Percentiles rank a stretch among this genome's conserved stretches.
These are phyloP conservation scores for Euphonia xanthogaster DNA, from an alignment of 2,797 vertebrate genomes.

Conservation along the genomic window DNA sequence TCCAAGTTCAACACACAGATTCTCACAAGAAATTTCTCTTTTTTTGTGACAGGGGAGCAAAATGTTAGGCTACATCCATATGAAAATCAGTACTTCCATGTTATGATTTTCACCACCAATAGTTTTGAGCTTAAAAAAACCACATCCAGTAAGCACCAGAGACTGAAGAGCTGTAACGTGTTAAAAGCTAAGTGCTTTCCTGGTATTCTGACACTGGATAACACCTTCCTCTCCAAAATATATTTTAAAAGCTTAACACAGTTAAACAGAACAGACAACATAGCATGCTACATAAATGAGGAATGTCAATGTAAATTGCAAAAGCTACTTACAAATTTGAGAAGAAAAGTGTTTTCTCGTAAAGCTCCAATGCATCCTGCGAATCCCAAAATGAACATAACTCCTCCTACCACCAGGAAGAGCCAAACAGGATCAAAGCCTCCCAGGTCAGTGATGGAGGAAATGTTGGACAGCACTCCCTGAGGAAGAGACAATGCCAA, in stretches of 20 bases:
- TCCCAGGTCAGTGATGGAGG: conserved; percentile 95
- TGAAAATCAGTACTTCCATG: background rate
- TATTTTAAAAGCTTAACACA: background rate
- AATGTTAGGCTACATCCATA: background rate
- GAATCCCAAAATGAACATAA: conserved; percentile 98
- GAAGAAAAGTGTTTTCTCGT: conserved; percentile 94
- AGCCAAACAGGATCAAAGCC: conserved; percentile 98
- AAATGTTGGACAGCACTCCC: conserved; percentile 98
- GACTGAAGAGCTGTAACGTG: background rate
- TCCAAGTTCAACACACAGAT: background rate
- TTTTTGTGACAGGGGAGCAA: background rate
- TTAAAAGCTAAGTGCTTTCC: background rate
- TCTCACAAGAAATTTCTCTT: background rate
- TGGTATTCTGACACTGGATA: background rate
- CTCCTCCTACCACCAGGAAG: conserved; percentile 95
- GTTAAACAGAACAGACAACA: background rate
- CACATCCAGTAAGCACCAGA: background rate
- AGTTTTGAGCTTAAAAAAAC: background rate
- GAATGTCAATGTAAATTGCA: background rate
- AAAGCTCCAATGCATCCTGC: conserved; percentile 97
- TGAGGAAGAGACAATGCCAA: conserved; percentile 59
- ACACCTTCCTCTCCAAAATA: background rate
- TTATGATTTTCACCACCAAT: background rate
- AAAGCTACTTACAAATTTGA: conserved; percentile 92
- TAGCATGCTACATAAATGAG: background rate